These are phyloP conservation scores for Porites lutea DNA, from an alignment of 64 coral and sea anemone genomes.

Conservation along the genomic window DNA sequence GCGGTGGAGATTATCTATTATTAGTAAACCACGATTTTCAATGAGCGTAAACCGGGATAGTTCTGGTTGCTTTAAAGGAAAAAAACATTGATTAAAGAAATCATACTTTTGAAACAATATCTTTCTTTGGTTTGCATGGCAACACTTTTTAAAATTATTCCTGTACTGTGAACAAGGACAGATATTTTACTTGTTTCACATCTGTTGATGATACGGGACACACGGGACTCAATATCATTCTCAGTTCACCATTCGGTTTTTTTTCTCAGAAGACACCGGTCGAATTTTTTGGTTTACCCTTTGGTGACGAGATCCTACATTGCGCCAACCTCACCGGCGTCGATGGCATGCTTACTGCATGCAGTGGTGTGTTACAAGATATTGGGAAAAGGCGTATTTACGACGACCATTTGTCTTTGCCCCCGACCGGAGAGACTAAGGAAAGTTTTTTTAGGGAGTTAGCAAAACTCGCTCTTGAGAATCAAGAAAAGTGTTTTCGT, in stretches of 20 bases:
- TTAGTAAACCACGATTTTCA: no score
- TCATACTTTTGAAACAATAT: no score
- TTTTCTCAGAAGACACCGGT: constrained; percentile 3
- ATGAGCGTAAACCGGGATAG: no score
- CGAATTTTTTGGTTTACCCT: constrained; percentile 30
- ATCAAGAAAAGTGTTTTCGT: constrained; percentile 10
- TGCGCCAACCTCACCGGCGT: not conserved
- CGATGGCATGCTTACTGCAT: not conserved
- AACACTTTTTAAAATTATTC: no score
- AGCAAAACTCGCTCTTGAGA: not conserved
- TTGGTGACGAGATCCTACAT: not conserved
- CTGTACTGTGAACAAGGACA: no score
- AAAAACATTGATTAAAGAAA: no score
- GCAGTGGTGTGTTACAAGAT: not conserved
- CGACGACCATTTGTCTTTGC: not conserved
- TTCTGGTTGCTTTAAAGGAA: no score
- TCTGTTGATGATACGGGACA: no score
- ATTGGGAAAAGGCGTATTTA: not conserved
- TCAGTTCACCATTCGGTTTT: not conserved
- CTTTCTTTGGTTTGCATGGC: no score
- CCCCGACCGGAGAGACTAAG: not conserved
- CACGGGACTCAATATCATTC: no score
- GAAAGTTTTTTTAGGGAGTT: not conserved
- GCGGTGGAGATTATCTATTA: no score
- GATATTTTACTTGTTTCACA: no score